Evolutionary conservation across 2,888 invertebrate genomes (phyloP).

Genomic region (Drosophila melanocephala): DNA sequence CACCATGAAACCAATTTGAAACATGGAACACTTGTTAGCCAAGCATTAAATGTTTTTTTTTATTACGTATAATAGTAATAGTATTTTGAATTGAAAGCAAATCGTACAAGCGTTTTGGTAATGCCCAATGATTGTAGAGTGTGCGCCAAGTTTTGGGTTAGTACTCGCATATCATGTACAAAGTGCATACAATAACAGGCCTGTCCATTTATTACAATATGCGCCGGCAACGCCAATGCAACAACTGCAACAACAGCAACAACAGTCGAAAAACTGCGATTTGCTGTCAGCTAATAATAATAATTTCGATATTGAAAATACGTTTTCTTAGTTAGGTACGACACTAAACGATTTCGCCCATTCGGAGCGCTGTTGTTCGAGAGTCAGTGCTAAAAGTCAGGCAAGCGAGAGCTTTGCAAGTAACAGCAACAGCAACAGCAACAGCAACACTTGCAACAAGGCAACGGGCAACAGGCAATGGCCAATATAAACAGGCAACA

Average conservation of each 20-base stretch:
- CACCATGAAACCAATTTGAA: neutral
- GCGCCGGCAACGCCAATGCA: constrained; percentile 66
- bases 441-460: constrained; percentile 53
- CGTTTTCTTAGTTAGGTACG: constrained; percentile 84
- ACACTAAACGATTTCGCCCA: constrained; percentile 83
- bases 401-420: constrained; percentile 54
- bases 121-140: constrained; percentile 40
- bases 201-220: constrained; percentile 80
- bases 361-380: constrained; percentile 52
- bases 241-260: constrained; percentile 51
- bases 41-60: neutral
- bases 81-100: constrained; percentile 6
- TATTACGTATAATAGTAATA: neutral
- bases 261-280: constrained; percentile 78
- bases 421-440: constrained; percentile 13
- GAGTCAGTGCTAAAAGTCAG: constrained; percentile 76
- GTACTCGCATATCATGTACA: constrained; percentile 71
- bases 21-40: neutral
- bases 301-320: constrained; percentile 84
- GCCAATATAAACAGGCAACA: constrained; percentile 27
- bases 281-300: constrained; percentile 84
- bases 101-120: neutral
- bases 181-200: constrained; percentile 72
- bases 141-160: constrained; percentile 48
- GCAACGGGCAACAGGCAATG: constrained; percentile 38